Base-by-base conservation (phyloP, 2,113 vertebrate species). In the Odobenus rosmarus region DNA sequence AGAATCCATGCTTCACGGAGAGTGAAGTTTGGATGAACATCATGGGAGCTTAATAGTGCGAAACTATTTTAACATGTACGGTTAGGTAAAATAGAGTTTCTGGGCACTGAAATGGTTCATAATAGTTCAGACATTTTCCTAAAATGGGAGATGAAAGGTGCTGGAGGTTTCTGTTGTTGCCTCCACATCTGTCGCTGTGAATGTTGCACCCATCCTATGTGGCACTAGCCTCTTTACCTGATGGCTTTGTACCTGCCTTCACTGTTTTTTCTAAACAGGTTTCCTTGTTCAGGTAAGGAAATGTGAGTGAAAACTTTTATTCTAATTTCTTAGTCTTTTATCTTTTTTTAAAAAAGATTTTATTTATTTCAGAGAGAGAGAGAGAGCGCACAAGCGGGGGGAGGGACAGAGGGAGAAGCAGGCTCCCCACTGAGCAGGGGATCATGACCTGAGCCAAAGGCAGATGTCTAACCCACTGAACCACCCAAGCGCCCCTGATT, bases 101-200 rank as follows among this genome's bases (percentile, higher is more conserved):
- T n/a, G 36, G 33, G 33, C 42, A 90, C 14, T 1, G 8, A 51
- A n/a, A 49, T 21, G 12, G 6, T 62, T 72, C 55, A 24, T 36
- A 76, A 33, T 33, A 83, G 18, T 33, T 57, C 33, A 55, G 15
- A 87, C 12, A 16, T 88, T 79, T 55, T 84, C 71, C 85, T 36
- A 88, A 55, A 62, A 28, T 23, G 36, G 62, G 57, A 61, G 33
- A 18, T 46, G 39, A 55, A 93, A 71, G 31, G 23, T 51, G 12
- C 67, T 31, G 3, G n/a, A 72, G 7, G 1, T 74, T 51, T 79
- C 69, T 83, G 3, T 42, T 19, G 15, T 0, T 39, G 5, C 5
- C 1, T 15, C 1, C 42, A 3, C 5, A n/a, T 53, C 12, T 61
- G 26, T 57, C 2, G 1, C 16, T 92, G 2, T 0, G 33, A 26